A percentile compares a stretch with the other conserved stretches of the same genome.
phyloP scores from a whole-genome alignment of 2,797 vertebrate species.

The Dermochelys coriacea region DNA sequence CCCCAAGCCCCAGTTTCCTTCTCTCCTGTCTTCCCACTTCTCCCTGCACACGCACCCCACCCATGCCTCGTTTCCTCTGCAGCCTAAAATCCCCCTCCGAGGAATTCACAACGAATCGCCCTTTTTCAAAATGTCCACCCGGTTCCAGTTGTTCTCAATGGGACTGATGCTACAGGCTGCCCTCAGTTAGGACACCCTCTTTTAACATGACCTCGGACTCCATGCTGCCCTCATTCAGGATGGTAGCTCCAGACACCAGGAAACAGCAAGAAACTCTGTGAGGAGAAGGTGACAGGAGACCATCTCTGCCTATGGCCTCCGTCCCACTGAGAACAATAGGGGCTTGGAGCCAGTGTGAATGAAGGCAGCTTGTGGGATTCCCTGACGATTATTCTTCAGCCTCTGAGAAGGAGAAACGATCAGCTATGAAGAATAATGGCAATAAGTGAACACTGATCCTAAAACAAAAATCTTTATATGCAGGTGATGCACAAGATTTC shows the following conservation, averaged over 20 bases:
- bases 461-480: constrained; percentile 11
- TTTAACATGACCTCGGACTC: constrained; percentile 39
- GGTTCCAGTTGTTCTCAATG: not conserved
- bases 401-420: constrained; percentile 67
- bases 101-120: not conserved
- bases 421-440: constrained; percentile 49
- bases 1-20: not conserved
- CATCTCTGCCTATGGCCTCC: constrained; percentile 54
- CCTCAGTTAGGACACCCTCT: constrained; percentile 40
- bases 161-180: constrained; percentile 21
- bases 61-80: constrained; percentile 6
- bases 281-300: constrained; percentile 37
- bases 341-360: constrained; percentile 30
- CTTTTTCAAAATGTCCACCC: constrained; percentile 34
- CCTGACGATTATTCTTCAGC: constrained; percentile 60
- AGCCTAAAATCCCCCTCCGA: constrained; percentile 32
- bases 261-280: constrained; percentile 50
- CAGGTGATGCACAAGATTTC: constrained; percentile 20
- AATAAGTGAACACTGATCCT: constrained; percentile 47
- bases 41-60: not conserved
- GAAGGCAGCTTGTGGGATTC: constrained; percentile 40
- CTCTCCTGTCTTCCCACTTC: constrained; percentile 28
- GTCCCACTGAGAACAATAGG: constrained; percentile 63
- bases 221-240: constrained; percentile 21
- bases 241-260: constrained; percentile 31